Percentiles rank a stretch among this genome's conserved stretches.
These are phyloP conservation scores for Sisyra terminalis DNA, from an alignment of 2,888 invertebrate species.

Conservation along the genomic window DNA sequence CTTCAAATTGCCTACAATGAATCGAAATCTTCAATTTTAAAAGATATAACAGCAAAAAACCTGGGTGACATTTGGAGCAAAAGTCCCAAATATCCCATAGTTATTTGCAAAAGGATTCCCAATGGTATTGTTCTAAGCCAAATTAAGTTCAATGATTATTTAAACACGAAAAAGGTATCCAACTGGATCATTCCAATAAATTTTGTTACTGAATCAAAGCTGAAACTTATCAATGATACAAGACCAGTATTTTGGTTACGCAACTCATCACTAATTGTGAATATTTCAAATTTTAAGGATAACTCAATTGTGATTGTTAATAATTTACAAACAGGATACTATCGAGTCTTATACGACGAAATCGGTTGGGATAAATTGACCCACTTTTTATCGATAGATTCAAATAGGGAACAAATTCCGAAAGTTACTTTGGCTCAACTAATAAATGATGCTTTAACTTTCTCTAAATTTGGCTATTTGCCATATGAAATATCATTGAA, in stretches of 20 bases:
- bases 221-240: not conserved
- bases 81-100: no score
- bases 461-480: conserved; percentile 40
- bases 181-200: conserved; percentile 3
- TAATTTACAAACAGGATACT: conserved; percentile 1
- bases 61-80: no score
- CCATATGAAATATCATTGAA: conserved; percentile 35
- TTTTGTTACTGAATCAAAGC: not conserved
- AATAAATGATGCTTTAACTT: conserved; percentile 53
- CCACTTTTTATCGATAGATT: no score
- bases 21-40: no score
- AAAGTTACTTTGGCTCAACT: conserved; percentile 54
- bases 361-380: no score
- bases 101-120: no score
- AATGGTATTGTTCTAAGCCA: no score
- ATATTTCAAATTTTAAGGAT: not conserved
- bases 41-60: no score
- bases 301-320: not conserved
- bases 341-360: no score
- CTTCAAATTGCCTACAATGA: no score
- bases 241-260: not conserved
- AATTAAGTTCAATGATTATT: no score
- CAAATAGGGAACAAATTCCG: conserved; percentile 23
- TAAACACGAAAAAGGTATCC: conserved; percentile 17
- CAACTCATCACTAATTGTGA: not conserved